Evolutionary conservation across 2,888 invertebrate species (phyloP).

Genomic region (Agrotis ipsilon): DNA sequence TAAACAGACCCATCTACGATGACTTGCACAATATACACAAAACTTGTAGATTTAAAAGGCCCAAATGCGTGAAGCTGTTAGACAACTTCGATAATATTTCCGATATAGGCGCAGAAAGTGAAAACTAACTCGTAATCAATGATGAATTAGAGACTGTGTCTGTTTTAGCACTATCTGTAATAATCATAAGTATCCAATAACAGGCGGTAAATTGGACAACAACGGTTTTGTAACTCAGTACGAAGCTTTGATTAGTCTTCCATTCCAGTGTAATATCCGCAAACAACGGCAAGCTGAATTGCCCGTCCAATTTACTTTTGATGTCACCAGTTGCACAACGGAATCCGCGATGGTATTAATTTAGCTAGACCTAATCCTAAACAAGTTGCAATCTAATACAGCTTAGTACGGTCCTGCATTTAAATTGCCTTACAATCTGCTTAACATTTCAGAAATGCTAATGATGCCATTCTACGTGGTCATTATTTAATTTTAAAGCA

Average conservation of each 20-base stretch:
- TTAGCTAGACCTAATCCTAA: constrained; percentile 40
- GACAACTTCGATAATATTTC: constrained; percentile 24
- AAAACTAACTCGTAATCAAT: constrained; percentile 27
- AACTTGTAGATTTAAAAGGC: constrained; percentile 20
- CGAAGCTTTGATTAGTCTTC: constrained; percentile 50
- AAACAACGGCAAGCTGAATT: constrained; percentile 44
- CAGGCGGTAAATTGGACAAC: constrained; percentile 38
- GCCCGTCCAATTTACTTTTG: constrained; percentile 57
- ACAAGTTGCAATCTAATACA: constrained; percentile 39
- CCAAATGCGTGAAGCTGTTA: constrained; percentile 41
- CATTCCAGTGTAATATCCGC: constrained; percentile 49
- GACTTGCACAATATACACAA: constrained; percentile 37
- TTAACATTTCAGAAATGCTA: constrained; percentile 42
- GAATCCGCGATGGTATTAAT: constrained; percentile 30
- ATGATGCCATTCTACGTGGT: constrained; percentile 24
- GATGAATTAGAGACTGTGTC: constrained; percentile 19
- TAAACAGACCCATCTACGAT: constrained; percentile 18
- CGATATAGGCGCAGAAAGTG: constrained; percentile 16
- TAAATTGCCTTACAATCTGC: constrained; percentile 29
- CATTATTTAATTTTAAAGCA: constrained; percentile 50
- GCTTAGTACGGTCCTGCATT: constrained; percentile 31
- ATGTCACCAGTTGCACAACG: constrained; percentile 57
- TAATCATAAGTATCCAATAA: constrained; percentile 35
- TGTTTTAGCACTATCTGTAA: constrained; percentile 32
- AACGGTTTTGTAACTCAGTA: constrained; percentile 41